These are phyloP conservation scores for Lymantria monacha DNA, from an alignment of 2,888 invertebrate species.

Conservation along the genomic window DNA sequence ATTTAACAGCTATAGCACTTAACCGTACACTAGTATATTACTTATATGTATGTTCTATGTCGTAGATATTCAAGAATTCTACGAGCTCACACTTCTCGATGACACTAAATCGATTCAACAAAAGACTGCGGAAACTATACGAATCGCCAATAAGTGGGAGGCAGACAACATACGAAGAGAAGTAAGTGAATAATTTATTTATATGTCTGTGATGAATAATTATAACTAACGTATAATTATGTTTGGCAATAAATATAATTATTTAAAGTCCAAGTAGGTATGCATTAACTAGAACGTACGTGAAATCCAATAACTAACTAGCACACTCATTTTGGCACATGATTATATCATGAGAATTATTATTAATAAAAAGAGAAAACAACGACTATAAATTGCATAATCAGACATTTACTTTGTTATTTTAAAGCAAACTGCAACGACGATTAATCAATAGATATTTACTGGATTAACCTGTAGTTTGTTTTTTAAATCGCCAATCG, in stretches of 20 bases:
- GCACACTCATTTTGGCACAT: constrained; percentile 1
- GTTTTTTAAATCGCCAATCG: no score
- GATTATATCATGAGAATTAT: background rate
- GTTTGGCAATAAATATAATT: no score
- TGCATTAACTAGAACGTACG: no score
- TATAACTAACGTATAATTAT: background rate
- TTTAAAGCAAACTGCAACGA: no score
- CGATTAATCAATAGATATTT: no score
- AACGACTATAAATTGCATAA: background rate
- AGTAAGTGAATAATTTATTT: constrained; percentile 49
- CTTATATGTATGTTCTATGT: constrained; percentile 4
- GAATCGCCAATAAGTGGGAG: constrained; percentile 98
- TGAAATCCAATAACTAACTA: no score
- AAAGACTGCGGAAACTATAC: constrained; percentile 97
- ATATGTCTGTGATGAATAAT: background rate
- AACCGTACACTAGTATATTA: no score
- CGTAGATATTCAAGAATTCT: constrained; percentile 98
- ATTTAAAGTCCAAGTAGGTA: no score
- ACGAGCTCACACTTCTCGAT: constrained; percentile 97
- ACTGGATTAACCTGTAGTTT: no score
- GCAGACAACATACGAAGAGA: constrained; percentile 74
- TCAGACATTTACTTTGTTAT: no score
- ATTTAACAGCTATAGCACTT: no score
- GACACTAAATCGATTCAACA: constrained; percentile 97
- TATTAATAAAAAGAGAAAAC: background rate